Conservation (phyloP, 2,113 vertebrate species). For the Pyrgilauda ruficollis region DNA sequence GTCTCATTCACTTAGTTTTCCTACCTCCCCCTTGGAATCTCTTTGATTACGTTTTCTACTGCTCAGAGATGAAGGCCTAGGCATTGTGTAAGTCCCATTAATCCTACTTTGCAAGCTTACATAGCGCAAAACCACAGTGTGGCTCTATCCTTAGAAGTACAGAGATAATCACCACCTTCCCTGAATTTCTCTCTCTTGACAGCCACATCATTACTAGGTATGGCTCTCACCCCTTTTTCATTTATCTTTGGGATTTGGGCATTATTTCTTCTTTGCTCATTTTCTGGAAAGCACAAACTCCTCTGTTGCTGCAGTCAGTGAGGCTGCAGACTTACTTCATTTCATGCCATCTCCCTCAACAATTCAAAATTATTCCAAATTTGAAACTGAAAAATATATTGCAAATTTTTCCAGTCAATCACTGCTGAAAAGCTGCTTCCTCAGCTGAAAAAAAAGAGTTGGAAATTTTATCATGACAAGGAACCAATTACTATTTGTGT, state of each 20-base stretch:
- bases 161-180: neutral
- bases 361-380: neutral
- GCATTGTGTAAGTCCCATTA: neutral
- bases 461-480: neutral
- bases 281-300: neutral
- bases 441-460: neutral
- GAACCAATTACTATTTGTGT: neutral
- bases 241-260: neutral
- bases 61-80: neutral
- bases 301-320: neutral
- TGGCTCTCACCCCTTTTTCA: neutral
- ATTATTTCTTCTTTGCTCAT: neutral
- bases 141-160: neutral
- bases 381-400: neutral
- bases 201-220: neutral
- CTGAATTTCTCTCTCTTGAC: neutral
- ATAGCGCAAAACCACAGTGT: neutral
- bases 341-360: neutral
- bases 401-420: neutral
- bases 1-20: neutral
- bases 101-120: conserved; percentile 23
- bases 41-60: neutral
- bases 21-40: neutral
- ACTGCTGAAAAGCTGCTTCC: neutral
- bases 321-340: neutral